Conservation (phyloP, 2,888 invertebrate genomes). For the Hyles lineata region DNA sequence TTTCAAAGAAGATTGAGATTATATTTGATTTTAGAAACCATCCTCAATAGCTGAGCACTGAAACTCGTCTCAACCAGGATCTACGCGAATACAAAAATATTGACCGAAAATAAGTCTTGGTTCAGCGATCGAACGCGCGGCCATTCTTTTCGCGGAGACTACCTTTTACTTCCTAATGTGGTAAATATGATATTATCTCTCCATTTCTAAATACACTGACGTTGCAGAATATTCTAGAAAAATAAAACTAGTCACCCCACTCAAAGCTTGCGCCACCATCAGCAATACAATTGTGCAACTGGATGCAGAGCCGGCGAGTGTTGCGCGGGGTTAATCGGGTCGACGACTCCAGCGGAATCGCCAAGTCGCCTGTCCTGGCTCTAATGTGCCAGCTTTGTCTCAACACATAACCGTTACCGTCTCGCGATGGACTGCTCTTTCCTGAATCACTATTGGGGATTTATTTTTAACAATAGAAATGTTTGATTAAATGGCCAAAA, state of each 20-base stretch:
- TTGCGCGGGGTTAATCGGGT: slow-evolving; percentile 65
- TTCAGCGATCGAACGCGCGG: too few relatives aligned
- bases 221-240: slow-evolving; percentile 25
- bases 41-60: too few relatives aligned
- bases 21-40: too few relatives aligned
- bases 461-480: background rate
- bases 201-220: too few relatives aligned
- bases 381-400: slow-evolving; percentile 56
- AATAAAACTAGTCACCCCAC: slow-evolving; percentile 31
- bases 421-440: slow-evolving; percentile 35
- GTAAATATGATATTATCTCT: too few relatives aligned
- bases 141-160: too few relatives aligned
- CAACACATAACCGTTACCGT: slow-evolving; percentile 52
- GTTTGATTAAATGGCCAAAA: background rate
- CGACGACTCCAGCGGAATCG: slow-evolving; percentile 65
- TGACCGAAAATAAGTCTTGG: too few relatives aligned
- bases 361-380: slow-evolving; percentile 45
- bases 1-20: too few relatives aligned
- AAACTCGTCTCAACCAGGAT: too few relatives aligned
- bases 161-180: too few relatives aligned
- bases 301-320: slow-evolving; percentile 44
- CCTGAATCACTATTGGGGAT: slow-evolving; percentile 4
- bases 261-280: slow-evolving; percentile 31
- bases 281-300: slow-evolving; percentile 50
- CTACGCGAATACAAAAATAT: too few relatives aligned